Percentiles rank a stretch among this genome's conserved stretches.
These are phyloP conservation scores for Oreotrochilus melanogaster DNA, from an alignment of 2,113 vertebrate species.

Conservation along the genomic window DNA sequence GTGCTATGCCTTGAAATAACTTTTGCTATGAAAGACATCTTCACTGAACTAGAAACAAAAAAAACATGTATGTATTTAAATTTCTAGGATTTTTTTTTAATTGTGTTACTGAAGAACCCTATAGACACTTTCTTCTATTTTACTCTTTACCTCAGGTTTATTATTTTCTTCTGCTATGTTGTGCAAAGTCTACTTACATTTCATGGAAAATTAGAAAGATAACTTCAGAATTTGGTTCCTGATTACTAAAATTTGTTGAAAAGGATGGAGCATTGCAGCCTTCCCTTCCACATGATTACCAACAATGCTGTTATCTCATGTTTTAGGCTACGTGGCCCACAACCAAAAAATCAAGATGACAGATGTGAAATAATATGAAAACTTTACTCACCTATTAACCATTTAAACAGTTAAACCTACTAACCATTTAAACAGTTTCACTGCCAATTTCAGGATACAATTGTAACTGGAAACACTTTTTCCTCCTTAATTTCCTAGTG, in stretches of 20 bases:
- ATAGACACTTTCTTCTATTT: background rate
- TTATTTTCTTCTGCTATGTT: background rate
- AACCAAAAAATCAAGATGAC: background rate
- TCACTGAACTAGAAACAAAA: background rate
- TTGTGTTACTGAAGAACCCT: background rate
- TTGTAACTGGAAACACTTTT: background rate
- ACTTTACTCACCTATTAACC: background rate
- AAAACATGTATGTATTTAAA: background rate
- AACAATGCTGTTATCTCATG: background rate
- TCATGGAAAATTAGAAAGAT: background rate
- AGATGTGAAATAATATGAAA: background rate
- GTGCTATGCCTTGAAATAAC: background rate
- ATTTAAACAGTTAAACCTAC: too few relatives aligned
- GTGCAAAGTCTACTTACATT: background rate
- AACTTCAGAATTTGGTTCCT: background rate
- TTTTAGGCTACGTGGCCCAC: background rate
- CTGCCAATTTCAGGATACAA: background rate
- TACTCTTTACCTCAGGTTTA: background rate
- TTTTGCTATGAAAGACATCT: background rate
- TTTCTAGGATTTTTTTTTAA: background rate
- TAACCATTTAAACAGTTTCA: background rate
- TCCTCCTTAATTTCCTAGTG: background rate
- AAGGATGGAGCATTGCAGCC: background rate
- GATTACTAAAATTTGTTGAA: background rate
- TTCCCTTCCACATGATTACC: background rate